phyloP scores from a whole-genome alignment of 2,113 vertebrate genomes.

The Bufo gargarizans region DNA sequence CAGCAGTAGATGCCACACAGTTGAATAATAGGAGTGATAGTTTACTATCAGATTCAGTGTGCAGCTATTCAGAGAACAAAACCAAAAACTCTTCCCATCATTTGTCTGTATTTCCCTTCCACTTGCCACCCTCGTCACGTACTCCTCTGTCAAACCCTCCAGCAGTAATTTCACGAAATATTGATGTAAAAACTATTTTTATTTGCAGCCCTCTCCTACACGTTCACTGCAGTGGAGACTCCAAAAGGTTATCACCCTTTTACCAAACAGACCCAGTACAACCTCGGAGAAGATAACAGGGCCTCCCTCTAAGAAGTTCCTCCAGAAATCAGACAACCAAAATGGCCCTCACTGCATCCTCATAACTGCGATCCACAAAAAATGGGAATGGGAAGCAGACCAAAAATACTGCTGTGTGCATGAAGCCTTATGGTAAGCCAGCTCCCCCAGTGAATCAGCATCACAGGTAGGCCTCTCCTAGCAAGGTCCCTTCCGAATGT shows the following conservation, averaged over 20 bases:
- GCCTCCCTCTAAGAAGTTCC: not conserved
- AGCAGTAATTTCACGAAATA: conserved; percentile 52
- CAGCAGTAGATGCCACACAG: not conserved
- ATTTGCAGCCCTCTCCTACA: conserved; percentile 20
- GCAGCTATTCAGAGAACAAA: not conserved
- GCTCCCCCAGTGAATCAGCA: no score
- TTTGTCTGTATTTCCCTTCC: conserved; percentile 16
- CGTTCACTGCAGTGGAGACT: conserved; percentile 7
- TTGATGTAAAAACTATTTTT: conserved; percentile 39
- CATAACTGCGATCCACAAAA: no score
- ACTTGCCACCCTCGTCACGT: conserved; percentile 28
- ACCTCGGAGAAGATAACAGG: not conserved
- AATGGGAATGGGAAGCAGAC: no score
- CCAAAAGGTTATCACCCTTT: conserved; percentile 3
- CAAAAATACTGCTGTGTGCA: no score
- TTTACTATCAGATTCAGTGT: not conserved
- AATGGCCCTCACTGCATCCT: not conserved
- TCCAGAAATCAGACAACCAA: not conserved
- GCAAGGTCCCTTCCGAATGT: no score
- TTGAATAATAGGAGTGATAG: not conserved
- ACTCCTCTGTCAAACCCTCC: conserved; percentile 23
- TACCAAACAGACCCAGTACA: not conserved
- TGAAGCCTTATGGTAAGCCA: no score
- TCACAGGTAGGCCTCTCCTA: no score
- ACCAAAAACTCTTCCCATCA: conserved; percentile 2